Evolutionary conservation across 2,888 invertebrate species (phyloP).

Genomic region (Melitaea athalia): DNA sequence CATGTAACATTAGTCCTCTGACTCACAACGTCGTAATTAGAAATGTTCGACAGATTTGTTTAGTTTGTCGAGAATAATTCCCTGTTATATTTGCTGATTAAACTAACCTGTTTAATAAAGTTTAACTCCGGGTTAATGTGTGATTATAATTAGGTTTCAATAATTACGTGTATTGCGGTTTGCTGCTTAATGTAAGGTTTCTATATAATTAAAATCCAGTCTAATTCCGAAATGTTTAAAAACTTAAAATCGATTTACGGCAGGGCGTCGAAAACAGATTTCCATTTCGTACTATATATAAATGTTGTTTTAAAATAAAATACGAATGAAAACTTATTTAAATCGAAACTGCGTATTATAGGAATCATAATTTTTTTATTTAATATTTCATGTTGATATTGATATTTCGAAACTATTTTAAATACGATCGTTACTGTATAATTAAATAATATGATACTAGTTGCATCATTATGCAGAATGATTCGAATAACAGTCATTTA

Average conservation of each 20-base stretch:
- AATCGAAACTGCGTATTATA: too few species aligned
- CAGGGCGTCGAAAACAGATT: slow-evolving; percentile 1
- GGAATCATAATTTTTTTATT: too few species aligned
- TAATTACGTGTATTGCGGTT: too few species aligned
- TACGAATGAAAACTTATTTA: too few species aligned
- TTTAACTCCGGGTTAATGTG: neutral
- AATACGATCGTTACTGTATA: too few species aligned
- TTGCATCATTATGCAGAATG: too few species aligned
- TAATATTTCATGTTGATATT: too few species aligned
- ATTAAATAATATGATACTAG: too few species aligned
- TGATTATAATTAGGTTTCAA: neutral
- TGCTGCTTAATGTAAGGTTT: neutral
- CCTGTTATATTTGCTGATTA: neutral
- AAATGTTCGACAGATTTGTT: slow-evolving; percentile 6
- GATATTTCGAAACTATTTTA: too few species aligned
- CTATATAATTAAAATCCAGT: neutral
- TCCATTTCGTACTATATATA: neutral
- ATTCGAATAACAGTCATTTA: too few species aligned
- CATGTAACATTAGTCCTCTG: neutral
- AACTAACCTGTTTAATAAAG: neutral
- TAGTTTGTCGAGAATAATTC: slow-evolving; percentile 2
- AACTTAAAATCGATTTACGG: neutral
- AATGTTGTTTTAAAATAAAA: neutral
- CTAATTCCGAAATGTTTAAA: neutral
- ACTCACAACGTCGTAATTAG: slow-evolving; percentile 3